Conservation (phyloP, 2,888 invertebrate genomes). For the Hypomecis punctinalis region DNA sequence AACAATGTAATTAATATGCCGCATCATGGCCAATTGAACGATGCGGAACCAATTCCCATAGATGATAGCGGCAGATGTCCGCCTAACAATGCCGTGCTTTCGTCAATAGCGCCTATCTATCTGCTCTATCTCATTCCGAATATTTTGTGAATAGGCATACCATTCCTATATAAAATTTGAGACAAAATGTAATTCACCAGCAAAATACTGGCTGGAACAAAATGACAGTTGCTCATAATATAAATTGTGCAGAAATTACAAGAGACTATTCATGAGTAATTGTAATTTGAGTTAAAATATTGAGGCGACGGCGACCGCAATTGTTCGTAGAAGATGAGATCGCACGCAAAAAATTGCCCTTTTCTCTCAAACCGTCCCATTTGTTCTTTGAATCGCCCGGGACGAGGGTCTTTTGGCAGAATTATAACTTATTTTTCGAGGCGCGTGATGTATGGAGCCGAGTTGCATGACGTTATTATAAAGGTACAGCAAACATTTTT, state of each 20-base stretch:
- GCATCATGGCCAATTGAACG: slow-evolving; percentile 52
- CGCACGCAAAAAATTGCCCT: slow-evolving; percentile 65
- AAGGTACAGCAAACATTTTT: slow-evolving; percentile 16
- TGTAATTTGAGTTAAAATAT: slow-evolving; percentile 42
- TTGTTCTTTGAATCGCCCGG: slow-evolving; percentile 61
- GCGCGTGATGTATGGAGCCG: slow-evolving; percentile 54
- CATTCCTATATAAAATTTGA: slow-evolving; percentile 24
- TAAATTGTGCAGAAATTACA: slow-evolving; percentile 30
- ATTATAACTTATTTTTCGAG: slow-evolving; percentile 68
- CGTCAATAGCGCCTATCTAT: slow-evolving; percentile 52
- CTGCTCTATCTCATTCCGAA: slow-evolving; percentile 33
- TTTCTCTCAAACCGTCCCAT: slow-evolving; percentile 63
- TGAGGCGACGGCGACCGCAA: slow-evolving; percentile 51
- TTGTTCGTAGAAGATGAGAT: slow-evolving; percentile 59
- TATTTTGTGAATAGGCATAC: slow-evolving; percentile 31
- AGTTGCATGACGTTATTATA: slow-evolving; percentile 40
- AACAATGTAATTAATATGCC: slow-evolving; percentile 46
- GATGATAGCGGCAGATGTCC: slow-evolving; percentile 66
- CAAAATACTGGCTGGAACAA: slow-evolving; percentile 14
- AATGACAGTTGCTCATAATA: slow-evolving; percentile 13
- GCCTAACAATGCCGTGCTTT: slow-evolving; percentile 59
- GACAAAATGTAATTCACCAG: slow-evolving; percentile 21
- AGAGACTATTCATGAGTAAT: slow-evolving; percentile 31
- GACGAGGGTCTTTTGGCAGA: slow-evolving; percentile 62
- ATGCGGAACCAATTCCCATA: slow-evolving; percentile 53